A percentile compares a stretch with the other conserved stretches of the same genome.
phyloP scores from a whole-genome alignment of 2,888 invertebrate genomes.

The Acanthosepion lycidas region DNA sequence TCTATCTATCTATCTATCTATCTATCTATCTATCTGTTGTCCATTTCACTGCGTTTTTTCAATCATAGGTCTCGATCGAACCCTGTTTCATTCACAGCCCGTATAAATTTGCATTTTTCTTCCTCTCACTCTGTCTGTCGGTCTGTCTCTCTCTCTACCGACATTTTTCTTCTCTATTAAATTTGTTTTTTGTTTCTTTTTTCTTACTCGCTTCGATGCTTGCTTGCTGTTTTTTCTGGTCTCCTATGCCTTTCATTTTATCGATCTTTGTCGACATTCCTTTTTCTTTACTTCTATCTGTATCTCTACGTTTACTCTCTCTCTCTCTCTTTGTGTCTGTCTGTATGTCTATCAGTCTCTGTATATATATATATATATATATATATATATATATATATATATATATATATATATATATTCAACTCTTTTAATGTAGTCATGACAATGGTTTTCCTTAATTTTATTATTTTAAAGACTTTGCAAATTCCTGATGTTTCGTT shows the following conservation, averaged over 20 bases:
- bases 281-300: neutral
- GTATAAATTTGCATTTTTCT: no score
- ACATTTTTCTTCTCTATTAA: no score
- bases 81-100: no score
- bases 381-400: neutral
- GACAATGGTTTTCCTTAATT: neutral
- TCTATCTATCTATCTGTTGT: neutral
- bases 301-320: neutral
- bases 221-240: no score
- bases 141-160: neutral
- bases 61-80: no score
- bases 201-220: no score
- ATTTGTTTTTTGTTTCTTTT: no score
- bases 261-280: no score
- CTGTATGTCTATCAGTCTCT: neutral
- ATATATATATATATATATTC: neutral
- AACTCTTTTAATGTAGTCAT: neutral
- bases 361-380: no score
- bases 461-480: neutral
- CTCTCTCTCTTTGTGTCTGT: neutral
- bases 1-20: neutral
- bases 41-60: neutral
- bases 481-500: neutral
- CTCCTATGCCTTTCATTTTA: no score
- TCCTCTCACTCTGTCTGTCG: no score